These are phyloP conservation scores for Microctonus aethiopoides DNA, from an alignment of 2,888 invertebrate species.

Conservation along the genomic window DNA sequence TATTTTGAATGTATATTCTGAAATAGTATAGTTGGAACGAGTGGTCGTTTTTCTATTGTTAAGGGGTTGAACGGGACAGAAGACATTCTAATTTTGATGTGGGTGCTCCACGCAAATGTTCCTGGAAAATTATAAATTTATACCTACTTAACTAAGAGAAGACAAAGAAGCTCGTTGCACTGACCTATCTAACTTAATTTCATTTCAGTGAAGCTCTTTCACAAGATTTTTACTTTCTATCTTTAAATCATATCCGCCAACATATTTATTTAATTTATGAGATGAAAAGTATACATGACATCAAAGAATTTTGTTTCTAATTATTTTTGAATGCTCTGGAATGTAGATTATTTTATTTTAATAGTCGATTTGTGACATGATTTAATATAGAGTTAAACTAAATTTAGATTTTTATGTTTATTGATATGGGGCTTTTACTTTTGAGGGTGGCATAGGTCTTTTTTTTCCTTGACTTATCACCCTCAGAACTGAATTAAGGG, in stretches of 20 bases:
- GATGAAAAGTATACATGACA: neutral
- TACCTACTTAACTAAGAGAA: neutral
- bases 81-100: neutral
- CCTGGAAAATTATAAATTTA: conserved; percentile 32
- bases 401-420: neutral
- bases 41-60: neutral
- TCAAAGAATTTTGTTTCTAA: neutral
- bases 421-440: too few relatives aligned
- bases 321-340: neutral
- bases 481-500: conserved; percentile 54
- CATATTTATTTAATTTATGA: too few relatives aligned
- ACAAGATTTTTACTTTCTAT: neutral
- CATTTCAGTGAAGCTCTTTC: neutral
- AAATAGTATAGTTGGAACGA: neutral
- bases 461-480: conserved; percentile 44
- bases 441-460: neutral
- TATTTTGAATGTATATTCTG: too few relatives aligned
- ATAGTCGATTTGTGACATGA: neutral
- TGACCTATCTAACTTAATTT: conserved; percentile 32
- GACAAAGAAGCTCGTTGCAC: conserved; percentile 42
- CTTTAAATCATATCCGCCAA: neutral
- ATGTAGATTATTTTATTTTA: neutral
- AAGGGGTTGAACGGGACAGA: neutral
- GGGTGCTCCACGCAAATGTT: conserved; percentile 38
- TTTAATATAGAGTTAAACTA: neutral